A percentile compares a stretch with the other conserved stretches of the same genome.
Evolutionary conservation across 2,113 vertebrate genomes (phyloP).

Genomic region (Arothron firmamentum): DNA sequence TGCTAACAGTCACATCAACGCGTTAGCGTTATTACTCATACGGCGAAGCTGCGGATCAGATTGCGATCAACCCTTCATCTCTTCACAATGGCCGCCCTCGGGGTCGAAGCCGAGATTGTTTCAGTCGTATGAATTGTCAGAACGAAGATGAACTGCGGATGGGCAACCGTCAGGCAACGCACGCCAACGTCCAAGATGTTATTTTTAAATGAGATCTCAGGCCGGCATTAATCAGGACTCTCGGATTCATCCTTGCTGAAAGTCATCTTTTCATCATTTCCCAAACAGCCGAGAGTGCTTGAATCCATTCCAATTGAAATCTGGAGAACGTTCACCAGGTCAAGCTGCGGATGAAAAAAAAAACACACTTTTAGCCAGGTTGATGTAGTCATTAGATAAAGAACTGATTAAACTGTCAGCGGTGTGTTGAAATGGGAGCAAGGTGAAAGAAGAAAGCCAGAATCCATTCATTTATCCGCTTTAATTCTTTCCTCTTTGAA

Average conservation of each 20-base stretch:
- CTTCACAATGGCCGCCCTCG: slow-evolving; percentile 17
- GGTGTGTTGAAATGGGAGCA: slow-evolving; percentile 24
- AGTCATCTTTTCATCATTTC: slow-evolving; percentile 26
- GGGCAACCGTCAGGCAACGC: not conserved
- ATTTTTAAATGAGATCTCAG: slow-evolving; percentile 19
- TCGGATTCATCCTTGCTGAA: slow-evolving; percentile 22
- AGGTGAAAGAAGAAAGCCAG: slow-evolving; percentile 31
- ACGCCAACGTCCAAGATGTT: slow-evolving; percentile 6
- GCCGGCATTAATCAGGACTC: slow-evolving; percentile 24
- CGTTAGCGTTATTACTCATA: slow-evolving; percentile 30
- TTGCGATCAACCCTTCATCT: slow-evolving; percentile 36
- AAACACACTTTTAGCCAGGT: slow-evolving; percentile 23
- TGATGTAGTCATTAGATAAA: slow-evolving; percentile 55
- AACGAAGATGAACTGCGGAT: slow-evolving; percentile 13
- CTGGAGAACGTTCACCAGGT: slow-evolving; percentile 15
- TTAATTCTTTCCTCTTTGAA: slow-evolving; percentile 41
- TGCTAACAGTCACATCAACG: slow-evolving; percentile 11
- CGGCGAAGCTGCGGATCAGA: slow-evolving; percentile 17
- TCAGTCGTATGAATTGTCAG: slow-evolving; percentile 11
- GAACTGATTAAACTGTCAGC: slow-evolving; percentile 49
- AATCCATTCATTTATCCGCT: slow-evolving; percentile 43
- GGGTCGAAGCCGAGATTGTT: slow-evolving; percentile 23
- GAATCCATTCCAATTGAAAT: slow-evolving; percentile 26
- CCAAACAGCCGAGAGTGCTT: slow-evolving; percentile 17
- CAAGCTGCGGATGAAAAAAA: slow-evolving; percentile 10